Percentiles rank a stretch among this genome's conserved stretches.
phyloP scores from a whole-genome alignment of 2,888 invertebrate genomes.

The Dromius quadrimaculatus region DNA sequence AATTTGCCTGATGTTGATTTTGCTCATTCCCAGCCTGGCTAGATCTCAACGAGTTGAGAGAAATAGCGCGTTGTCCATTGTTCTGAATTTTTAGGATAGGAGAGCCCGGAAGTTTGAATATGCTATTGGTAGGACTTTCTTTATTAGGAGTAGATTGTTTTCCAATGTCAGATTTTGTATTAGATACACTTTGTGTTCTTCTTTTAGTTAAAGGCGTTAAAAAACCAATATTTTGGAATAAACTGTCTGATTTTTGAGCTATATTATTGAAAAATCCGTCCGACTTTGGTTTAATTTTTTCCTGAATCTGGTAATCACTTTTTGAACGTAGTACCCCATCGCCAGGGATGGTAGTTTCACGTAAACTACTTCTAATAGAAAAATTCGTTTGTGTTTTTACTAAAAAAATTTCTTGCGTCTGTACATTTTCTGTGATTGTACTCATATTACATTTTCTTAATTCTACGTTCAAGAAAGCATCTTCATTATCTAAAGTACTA shows the following conservation, averaged over 20 bases:
- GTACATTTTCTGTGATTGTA: constrained; percentile 37
- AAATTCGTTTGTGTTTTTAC: constrained; percentile 46
- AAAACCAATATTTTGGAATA: constrained; percentile 72
- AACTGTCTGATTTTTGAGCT: constrained; percentile 62
- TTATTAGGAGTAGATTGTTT: constrained; percentile 59
- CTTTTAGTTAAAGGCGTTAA: constrained; percentile 72
- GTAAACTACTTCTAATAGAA: constrained; percentile 52
- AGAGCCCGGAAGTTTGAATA: constrained; percentile 59
- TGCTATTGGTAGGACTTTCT: constrained; percentile 55
- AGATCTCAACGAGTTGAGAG: constrained; percentile 62
- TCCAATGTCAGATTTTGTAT: constrained; percentile 39
- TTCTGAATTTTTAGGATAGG: constrained; percentile 58
- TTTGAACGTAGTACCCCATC: constrained; percentile 63
- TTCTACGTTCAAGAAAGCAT: constrained; percentile 60
- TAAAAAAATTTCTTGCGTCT: constrained; percentile 13
- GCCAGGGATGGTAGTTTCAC: constrained; percentile 52
- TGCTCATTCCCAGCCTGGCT: constrained; percentile 55
- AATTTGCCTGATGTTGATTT: constrained; percentile 53
- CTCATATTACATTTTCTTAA: constrained; percentile 58
- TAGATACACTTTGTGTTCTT: constrained; percentile 53
- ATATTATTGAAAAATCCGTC: constrained; percentile 58
- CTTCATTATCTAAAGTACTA: constrained; percentile 56
- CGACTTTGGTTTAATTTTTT: constrained; percentile 51
- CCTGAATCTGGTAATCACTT: constrained; percentile 64
- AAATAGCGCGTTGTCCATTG: constrained; percentile 61